phyloP scores from a whole-genome alignment of 2,888 invertebrate genomes.

The Prenolepis imparis region DNA sequence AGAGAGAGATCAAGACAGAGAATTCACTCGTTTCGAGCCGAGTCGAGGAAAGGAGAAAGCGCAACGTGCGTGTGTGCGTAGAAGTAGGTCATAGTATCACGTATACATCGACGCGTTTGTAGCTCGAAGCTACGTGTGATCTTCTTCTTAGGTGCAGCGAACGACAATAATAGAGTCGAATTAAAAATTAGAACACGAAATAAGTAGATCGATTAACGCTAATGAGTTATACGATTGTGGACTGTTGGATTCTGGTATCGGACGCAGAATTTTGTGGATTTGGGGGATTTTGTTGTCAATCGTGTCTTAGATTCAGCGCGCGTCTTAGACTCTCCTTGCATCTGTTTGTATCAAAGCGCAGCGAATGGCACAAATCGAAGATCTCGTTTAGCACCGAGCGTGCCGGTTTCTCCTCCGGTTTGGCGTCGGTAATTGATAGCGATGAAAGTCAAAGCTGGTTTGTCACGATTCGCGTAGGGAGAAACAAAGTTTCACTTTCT shows the following conservation, averaged over 20 bases:
- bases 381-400: slow-evolving; percentile 51
- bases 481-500: slow-evolving; percentile 81
- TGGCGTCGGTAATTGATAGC: slow-evolving; percentile 61
- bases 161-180: background rate
- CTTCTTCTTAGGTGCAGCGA: background rate
- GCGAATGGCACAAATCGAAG: background rate
- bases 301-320: background rate
- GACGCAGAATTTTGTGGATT: background rate
- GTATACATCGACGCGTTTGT: background rate
- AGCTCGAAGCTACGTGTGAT: background rate
- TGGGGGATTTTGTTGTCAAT: background rate
- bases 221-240: background rate
- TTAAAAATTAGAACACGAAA: background rate
- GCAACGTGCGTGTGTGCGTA: slow-evolving; percentile 46
- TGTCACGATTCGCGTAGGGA: slow-evolving; percentile 50
- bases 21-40: slow-evolving; percentile 64
- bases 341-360: slow-evolving; percentile 1
- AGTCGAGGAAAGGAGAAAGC: slow-evolving; percentile 75
- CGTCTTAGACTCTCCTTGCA: background rate
- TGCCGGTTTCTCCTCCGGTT: slow-evolving; percentile 76
- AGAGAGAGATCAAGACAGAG: slow-evolving; percentile 48
- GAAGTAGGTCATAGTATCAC: slow-evolving; percentile 55
- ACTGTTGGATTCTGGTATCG: background rate
- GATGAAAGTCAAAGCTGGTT: slow-evolving; percentile 66
- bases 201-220: background rate